Conservation (phyloP, 2,113 vertebrate species). For the Eonycteris spelaea region DNA sequence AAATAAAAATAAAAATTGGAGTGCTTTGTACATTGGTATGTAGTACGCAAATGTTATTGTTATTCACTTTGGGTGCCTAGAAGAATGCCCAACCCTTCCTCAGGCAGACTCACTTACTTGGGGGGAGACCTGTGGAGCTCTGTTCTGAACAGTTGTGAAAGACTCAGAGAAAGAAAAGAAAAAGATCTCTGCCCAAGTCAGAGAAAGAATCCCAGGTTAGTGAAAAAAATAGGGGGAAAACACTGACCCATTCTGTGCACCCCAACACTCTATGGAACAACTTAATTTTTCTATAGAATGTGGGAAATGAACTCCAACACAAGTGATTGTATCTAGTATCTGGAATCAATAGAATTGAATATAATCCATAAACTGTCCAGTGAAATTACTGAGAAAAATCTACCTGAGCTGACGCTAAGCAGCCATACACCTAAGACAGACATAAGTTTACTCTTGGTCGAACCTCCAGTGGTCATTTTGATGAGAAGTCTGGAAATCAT, state of each 20-base stretch:
- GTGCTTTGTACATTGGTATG: neutral
- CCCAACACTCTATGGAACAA: neutral
- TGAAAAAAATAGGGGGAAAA: neutral
- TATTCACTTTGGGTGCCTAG: neutral
- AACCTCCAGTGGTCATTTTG: neutral
- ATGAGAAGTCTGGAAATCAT: neutral
- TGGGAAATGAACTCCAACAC: neutral
- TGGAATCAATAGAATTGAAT: neutral
- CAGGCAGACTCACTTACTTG: neutral
- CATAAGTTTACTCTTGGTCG: neutral
- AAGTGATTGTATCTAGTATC: neutral
- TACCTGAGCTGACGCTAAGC: neutral
- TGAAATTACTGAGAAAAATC: neutral
- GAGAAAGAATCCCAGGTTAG: neutral
- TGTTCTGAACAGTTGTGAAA: neutral
- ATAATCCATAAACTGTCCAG: neutral
- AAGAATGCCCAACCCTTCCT: neutral
- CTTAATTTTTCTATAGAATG: neutral
- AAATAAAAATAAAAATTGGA: no score
- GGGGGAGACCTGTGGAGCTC: neutral
- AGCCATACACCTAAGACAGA: neutral
- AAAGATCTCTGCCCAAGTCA: neutral
- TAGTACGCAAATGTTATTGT: neutral
- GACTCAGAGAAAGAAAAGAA: neutral
- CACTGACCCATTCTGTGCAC: neutral